Percentiles rank a stretch among this genome's conserved stretches.
These are phyloP conservation scores for Patella ulyssiponensis DNA, from an alignment of 2,888 invertebrate species.

Conservation along the genomic window DNA sequence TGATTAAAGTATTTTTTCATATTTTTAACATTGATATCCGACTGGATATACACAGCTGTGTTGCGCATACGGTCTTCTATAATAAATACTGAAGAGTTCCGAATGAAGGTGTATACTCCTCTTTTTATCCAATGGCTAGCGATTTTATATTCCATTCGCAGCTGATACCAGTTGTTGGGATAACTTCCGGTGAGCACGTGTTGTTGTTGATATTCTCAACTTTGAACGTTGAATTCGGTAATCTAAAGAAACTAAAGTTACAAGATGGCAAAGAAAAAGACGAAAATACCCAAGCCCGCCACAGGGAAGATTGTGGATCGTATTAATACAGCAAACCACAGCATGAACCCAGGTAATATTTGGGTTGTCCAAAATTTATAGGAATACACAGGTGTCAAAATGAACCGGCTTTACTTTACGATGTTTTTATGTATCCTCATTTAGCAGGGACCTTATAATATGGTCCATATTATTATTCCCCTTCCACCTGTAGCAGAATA, in stretches of 20 bases:
- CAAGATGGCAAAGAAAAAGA: slow-evolving; percentile 34
- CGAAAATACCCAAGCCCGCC: slow-evolving; percentile 39
- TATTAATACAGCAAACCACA: slow-evolving; percentile 88
- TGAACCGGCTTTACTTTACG: neutral
- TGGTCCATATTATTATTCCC: neutral
- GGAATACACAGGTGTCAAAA: neutral
- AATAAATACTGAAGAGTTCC: no score
- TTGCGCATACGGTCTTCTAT: no score
- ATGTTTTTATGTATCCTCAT: neutral
- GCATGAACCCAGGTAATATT: slow-evolving; percentile 91
- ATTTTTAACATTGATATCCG: no score
- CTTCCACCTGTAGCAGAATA: neutral
- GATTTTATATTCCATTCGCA: no score
- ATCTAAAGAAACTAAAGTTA: slow-evolving; percentile 11
- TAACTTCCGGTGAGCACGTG: slow-evolving; percentile 3
- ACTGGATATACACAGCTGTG: no score
- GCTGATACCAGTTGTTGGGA: no score
- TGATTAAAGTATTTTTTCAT: no score
- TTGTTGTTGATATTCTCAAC: neutral
- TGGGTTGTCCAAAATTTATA: no score
- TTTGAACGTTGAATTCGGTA: neutral
- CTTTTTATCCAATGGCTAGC: no score
- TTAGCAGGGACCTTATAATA: neutral
- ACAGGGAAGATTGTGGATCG: slow-evolving; percentile 71
- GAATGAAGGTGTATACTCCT: no score